Conservation (phyloP, 2,113 vertebrate species). For the Erpornis zantholeuca region DNA sequence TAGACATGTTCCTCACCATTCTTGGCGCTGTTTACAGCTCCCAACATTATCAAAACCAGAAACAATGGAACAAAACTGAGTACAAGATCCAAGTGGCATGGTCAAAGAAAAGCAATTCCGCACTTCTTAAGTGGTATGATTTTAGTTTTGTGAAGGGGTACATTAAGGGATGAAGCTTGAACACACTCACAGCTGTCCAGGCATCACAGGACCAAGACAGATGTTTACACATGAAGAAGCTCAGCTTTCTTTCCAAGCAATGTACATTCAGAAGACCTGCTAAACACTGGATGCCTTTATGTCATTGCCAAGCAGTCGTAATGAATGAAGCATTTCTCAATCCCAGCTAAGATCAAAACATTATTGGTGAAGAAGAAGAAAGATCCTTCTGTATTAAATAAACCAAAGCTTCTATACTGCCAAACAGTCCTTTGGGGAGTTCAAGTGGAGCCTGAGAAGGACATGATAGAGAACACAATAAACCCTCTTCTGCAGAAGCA, state of each 20-base stretch:
- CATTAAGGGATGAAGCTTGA: neutral
- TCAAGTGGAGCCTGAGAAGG: slow-evolving; percentile 22
- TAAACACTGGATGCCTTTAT: slow-evolving; percentile 51
- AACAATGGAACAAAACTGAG: neutral
- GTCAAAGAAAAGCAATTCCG: neutral
- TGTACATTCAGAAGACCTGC: neutral
- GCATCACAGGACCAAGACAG: neutral
- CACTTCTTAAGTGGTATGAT: neutral
- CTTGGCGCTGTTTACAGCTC: neutral
- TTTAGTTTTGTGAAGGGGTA: neutral
- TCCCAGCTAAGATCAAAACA: slow-evolving; percentile 41
- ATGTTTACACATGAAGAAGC: slow-evolving; percentile 9
- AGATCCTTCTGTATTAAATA: slow-evolving; percentile 45
- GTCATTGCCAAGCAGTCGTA: neutral
- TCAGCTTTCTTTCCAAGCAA: slow-evolving; percentile 11
- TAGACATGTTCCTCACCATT: neutral
- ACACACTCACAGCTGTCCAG: neutral
- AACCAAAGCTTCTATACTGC: slow-evolving; percentile 3
- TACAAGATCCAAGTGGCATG: neutral
- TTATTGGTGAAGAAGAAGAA: slow-evolving; percentile 28
- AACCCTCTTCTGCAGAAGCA: neutral
- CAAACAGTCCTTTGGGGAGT: neutral
- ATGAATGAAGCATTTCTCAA: slow-evolving; percentile 30
- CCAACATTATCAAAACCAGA: neutral
- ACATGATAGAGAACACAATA: neutral